These are phyloP conservation scores for Protophormia terraenovae DNA, from an alignment of 2,888 invertebrate genomes.

Conservation along the genomic window DNA sequence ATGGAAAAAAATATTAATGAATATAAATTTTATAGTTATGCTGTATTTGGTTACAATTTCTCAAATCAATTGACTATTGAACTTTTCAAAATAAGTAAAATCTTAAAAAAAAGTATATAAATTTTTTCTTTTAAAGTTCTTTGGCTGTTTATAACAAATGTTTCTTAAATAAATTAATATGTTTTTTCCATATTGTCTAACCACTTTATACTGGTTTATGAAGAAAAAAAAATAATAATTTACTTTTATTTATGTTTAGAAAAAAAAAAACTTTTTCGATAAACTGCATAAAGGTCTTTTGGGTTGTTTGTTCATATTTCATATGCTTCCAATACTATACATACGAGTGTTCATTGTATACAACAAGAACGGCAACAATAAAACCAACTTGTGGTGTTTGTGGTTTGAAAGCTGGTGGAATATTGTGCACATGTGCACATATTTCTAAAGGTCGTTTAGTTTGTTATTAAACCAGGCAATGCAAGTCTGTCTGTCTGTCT, in stretches of 20 bases:
- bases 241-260: conserved; percentile 57
- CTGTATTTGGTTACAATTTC: conserved; percentile 13
- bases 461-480: conserved; percentile 48
- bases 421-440: conserved; percentile 65
- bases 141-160: conserved; percentile 30
- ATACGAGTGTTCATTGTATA: conserved; percentile 48
- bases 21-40: conserved; percentile 12
- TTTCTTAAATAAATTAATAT: conserved; percentile 59
- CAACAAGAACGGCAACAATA: conserved; percentile 37
- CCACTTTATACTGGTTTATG: conserved; percentile 54
- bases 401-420: conserved; percentile 58
- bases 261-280: conserved; percentile 46
- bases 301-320: conserved; percentile 60
- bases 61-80: conserved; percentile 53
- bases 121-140: background rate
- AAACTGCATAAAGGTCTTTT: conserved; percentile 61
- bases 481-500: background rate
- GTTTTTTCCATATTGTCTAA: background rate
- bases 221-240: conserved; percentile 38
- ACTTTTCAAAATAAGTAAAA: conserved; percentile 11
- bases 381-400: conserved; percentile 53
- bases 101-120: background rate
- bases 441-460: conserved; percentile 69
- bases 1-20: conserved; percentile 5
- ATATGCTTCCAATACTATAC: conserved; percentile 38